Conservation (phyloP, 2,797 vertebrate genomes). For the Danio albolineatus region DNA sequence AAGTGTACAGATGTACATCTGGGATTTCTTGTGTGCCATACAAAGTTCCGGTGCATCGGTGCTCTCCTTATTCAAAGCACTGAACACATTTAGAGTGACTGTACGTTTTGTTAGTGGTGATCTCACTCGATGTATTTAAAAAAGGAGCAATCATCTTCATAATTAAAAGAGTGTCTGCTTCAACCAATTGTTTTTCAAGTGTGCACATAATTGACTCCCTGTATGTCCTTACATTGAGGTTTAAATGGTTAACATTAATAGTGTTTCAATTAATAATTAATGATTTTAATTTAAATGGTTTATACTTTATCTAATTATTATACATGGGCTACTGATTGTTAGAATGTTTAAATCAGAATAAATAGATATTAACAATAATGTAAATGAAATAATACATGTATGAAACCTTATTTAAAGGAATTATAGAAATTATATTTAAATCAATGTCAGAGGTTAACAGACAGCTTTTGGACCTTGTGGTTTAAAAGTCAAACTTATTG, state of each 20-base stretch:
- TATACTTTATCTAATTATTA: no score
- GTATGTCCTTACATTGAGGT: neutral
- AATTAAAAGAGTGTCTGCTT: slow-evolving; percentile 58
- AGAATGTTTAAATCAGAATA: no score
- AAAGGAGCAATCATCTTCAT: slow-evolving; percentile 18
- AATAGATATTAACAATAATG: no score
- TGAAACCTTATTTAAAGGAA: no score
- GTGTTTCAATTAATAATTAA: no score
- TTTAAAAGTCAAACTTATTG: no score
- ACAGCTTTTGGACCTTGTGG: no score
- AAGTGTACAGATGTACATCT: slow-evolving; percentile 15
- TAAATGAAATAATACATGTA: no score
- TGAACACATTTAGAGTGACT: slow-evolving; percentile 9
- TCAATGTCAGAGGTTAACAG: no score
- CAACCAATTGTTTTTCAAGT: slow-evolving; percentile 6
- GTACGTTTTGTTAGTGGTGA: slow-evolving; percentile 31
- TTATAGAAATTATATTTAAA: no score
- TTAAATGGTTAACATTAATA: neutral
- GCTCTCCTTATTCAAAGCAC: slow-evolving; percentile 15
- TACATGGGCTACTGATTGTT: no score
- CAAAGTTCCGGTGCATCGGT: slow-evolving; percentile 6
- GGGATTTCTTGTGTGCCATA: slow-evolving; percentile 43
- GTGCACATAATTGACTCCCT: slow-evolving; percentile 5
- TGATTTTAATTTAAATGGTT: no score
- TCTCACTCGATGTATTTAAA: slow-evolving; percentile 45